Evolutionary conservation across 2,797 vertebrate genomes (phyloP).

Genomic region (Alosa sapidissima): DNA sequence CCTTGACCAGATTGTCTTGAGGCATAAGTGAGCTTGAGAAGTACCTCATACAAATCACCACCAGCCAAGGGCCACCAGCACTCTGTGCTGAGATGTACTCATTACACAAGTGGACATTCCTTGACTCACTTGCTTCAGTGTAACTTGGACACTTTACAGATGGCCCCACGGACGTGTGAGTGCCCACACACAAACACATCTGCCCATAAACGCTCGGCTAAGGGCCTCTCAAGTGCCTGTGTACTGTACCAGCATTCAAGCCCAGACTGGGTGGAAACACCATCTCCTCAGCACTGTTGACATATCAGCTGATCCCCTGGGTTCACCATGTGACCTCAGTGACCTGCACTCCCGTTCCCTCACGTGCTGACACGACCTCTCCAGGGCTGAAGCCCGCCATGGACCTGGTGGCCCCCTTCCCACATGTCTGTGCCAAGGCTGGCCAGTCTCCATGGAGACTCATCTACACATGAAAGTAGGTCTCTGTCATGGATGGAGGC

Average conservation of each 20-base stretch:
- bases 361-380: constrained; percentile 71
- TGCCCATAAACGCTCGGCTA: not conserved
- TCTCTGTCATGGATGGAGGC: constrained; percentile 60
- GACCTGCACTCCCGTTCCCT: constrained; percentile 80
- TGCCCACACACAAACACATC: not conserved
- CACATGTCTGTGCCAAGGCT: constrained; percentile 70
- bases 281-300: not conserved
- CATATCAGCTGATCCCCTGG: constrained; percentile 66
- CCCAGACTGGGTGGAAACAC: not conserved
- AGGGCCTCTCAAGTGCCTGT: not conserved
- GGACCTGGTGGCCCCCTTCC: constrained; percentile 62
- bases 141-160: not conserved
- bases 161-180: not conserved
- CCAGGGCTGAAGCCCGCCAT: constrained; percentile 63
- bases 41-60: not conserved
- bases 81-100: not conserved
- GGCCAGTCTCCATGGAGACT: constrained; percentile 70
- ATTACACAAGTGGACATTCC: not conserved
- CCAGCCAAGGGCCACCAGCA: not conserved
- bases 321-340: constrained; percentile 92
- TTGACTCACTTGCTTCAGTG: not conserved
- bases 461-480: constrained; percentile 75
- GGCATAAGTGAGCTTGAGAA: not conserved
- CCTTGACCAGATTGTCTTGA: not conserved
- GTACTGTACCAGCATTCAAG: constrained; percentile 1